Evolutionary conservation across 64 coral and sea anemone genomes (phyloP), one percentile per base, ranked within the genome.

Genomic region (Montipora foliosa): DNA sequence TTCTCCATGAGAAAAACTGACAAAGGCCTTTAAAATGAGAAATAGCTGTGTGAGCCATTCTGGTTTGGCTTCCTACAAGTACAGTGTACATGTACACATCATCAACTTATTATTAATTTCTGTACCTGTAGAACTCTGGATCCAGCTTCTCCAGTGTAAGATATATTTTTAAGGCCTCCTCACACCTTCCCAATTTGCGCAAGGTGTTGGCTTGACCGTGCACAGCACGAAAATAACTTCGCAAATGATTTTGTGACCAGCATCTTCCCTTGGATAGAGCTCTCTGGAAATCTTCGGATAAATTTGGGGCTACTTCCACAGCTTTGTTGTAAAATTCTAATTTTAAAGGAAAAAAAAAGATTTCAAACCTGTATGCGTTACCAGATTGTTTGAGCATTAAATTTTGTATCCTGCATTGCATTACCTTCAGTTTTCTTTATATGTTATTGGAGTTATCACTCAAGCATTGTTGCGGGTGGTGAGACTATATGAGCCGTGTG

Each of bases 171-270:
- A 97, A 84, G 17, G 95, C 82, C 19, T 97, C 95, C 45, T 88
- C 81, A 69, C 88, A 85, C 48, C 82, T 68, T 51, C 92, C 88
- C 95, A 97, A 88, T 24, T 97, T 97, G 13, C 95, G 92, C 22
- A 97, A 55, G 12, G 95, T 97, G 81, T 97, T 97, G 20, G 95
- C 95, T 61, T 97, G 92, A 51, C 95, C 95, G 88, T 97, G 92
- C 19, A 97, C 88, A 80, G 95, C 95, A 87, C 95, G 78, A 67
- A 97, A 97, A 74, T 88, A 97, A 73, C 95, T 97, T 67, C 95
- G 80, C 44, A 97, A 88, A 44, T 97, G 95, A 72, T 94, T 97
- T 12, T 67, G 47, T 44, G 79, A 80, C 95, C 95, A 97, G 29
- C 92, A 94, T 90, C 75, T 75, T 61, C 88, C 53, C 69, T 91